Conservation (phyloP, 2,797 vertebrate species). For the Spinus pinus region DNA sequence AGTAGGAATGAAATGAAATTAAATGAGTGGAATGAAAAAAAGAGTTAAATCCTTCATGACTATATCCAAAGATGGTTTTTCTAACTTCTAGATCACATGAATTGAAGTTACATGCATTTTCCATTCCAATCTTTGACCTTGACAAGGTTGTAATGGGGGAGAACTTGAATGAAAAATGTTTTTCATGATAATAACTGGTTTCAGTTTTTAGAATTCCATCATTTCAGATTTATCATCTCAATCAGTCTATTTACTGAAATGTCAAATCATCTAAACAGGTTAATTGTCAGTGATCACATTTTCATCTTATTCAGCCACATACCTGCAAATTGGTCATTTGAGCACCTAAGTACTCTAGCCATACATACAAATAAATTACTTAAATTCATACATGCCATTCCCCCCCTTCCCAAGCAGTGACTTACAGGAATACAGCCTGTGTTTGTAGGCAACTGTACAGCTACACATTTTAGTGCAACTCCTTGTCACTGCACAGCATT, state of each 20-base stretch:
- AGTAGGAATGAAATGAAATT: neutral
- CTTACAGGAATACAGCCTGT: neutral
- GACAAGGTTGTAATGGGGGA: neutral
- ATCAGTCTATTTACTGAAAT: neutral
- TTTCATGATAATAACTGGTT: neutral
- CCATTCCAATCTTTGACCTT: neutral
- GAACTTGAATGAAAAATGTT: neutral
- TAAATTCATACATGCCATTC: neutral
- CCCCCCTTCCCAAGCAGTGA: neutral
- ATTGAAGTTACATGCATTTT: neutral
- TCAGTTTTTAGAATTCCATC: neutral
- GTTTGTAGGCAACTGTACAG: neutral
- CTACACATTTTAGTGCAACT: neutral
- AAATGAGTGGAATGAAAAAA: neutral
- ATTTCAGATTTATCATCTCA: neutral
- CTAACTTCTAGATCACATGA: neutral
- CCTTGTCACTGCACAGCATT: neutral
- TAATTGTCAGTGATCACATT: neutral
- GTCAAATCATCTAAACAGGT: neutral
- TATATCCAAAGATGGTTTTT: neutral
- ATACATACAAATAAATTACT: neutral
- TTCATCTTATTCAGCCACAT: neutral
- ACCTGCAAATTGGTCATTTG: neutral
- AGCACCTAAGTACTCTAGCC: neutral
- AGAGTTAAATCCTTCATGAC: neutral